Evolutionary conservation across 2,888 invertebrate genomes (phyloP).

Genomic region (Amiota communis): DNA sequence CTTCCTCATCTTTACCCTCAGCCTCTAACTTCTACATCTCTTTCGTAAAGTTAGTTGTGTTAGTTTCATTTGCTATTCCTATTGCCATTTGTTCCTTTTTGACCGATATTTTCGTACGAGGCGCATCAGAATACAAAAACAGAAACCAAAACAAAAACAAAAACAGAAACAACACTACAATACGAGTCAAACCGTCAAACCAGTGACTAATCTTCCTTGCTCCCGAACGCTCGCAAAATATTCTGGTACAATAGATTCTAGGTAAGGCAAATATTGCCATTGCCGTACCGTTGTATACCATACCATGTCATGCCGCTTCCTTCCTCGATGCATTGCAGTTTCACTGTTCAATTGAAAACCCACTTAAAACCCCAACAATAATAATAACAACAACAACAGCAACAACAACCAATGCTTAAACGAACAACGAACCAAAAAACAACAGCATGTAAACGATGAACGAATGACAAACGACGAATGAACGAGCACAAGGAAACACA

Average conservation of each 20-base stretch:
- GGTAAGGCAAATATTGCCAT: constrained; percentile 8
- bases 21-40: constrained; percentile 22
- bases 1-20: constrained; percentile 16
- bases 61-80: constrained; percentile 33
- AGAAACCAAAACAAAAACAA: too few species aligned
- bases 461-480: too few species aligned
- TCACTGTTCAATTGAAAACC: too few species aligned
- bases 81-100: background rate
- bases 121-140: constrained; percentile 35
- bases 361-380: too few species aligned
- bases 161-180: too few species aligned
- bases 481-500: too few species aligned
- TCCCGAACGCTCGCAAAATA: background rate
- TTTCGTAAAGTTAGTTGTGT: constrained; percentile 27
- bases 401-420: too few species aligned
- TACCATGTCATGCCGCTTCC: too few species aligned
- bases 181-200: background rate
- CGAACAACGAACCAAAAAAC: too few species aligned
- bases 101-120: constrained; percentile 44
- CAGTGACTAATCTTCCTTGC: background rate
- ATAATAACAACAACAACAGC: too few species aligned
- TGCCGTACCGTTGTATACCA: background rate
- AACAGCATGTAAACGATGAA: too few species aligned
- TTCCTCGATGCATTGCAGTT: too few species aligned
- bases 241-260: background rate